Conservation (phyloP, 2,888 invertebrate species). For the Altica lythri region DNA sequence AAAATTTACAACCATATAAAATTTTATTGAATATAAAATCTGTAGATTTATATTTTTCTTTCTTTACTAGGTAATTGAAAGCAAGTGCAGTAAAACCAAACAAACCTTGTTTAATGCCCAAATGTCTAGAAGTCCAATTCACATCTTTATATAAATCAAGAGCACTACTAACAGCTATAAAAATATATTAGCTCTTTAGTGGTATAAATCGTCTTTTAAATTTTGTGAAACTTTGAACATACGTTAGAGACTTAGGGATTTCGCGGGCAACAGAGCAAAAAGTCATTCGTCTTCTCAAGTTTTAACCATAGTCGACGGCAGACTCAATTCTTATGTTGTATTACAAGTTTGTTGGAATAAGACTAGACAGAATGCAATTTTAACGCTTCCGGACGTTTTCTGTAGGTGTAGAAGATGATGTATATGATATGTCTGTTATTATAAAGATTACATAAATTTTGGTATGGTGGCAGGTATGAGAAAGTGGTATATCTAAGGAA, state of each 20-base stretch:
- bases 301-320: conserved; percentile 18
- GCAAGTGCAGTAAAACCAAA: conserved; percentile 12
- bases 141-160: conserved; percentile 9
- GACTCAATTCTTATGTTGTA: conserved; percentile 19
- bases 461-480: too few species aligned
- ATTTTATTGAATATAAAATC: too few species aligned
- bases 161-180: conserved; percentile 32
- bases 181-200: conserved; percentile 44
- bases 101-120: neutral
- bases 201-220: conserved; percentile 49
- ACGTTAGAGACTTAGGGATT: conserved; percentile 30
- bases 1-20: too few species aligned
- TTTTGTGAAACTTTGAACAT: conserved; percentile 43
- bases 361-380: conserved; percentile 11
- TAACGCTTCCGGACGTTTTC: conserved; percentile 11
- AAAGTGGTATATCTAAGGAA: too few species aligned
- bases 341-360: conserved; percentile 12
- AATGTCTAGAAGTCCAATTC: conserved; percentile 1
- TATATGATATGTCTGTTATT: too few species aligned
- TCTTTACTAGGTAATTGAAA: conserved; percentile 12
- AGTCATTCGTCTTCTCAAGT: conserved; percentile 44
- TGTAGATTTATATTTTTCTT: conserved; percentile 10
- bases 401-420: conserved; percentile 3
- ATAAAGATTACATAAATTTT: too few species aligned
- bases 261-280: conserved; percentile 36